Evolutionary conservation across 1,140 invertebrate species (phyloP).

Genomic region (Lepidurus arcticus): DNA sequence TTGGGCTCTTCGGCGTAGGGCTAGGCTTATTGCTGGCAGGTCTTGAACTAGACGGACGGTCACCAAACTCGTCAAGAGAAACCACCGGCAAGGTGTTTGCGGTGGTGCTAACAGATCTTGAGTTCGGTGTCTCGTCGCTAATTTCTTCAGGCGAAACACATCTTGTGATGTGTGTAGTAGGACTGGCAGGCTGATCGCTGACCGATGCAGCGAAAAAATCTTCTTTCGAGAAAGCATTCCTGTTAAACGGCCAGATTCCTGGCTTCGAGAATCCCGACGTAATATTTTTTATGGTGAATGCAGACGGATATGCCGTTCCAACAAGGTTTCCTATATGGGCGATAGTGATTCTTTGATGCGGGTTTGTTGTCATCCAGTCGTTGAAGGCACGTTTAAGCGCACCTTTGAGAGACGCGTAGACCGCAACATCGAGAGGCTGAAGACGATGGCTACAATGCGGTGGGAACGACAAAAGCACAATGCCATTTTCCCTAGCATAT

Average conservation of each 20-base stretch:
- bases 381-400: constrained; percentile 42
- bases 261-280: constrained; percentile 37
- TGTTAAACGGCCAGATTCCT: constrained; percentile 38
- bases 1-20: constrained; percentile 2
- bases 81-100: neutral
- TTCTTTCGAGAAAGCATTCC: constrained; percentile 35
- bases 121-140: constrained; percentile 4
- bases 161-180: neutral
- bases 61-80: constrained; percentile 5
- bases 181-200: constrained; percentile 33
- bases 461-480: constrained; percentile 40
- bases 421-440: constrained; percentile 42
- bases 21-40: neutral
- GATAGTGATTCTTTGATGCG: constrained; percentile 37
- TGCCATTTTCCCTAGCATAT: constrained; percentile 56
- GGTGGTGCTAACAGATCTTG: neutral
- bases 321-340: constrained; percentile 37
- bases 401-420: constrained; percentile 41
- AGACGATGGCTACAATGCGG: constrained; percentile 42
- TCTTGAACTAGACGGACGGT: constrained; percentile 4
- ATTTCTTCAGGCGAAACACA: constrained; percentile 5
- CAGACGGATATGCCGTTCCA: constrained; percentile 34
- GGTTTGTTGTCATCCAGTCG: constrained; percentile 38
- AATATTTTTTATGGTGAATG: constrained; percentile 35
- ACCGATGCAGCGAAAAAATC: constrained; percentile 34